These are phyloP conservation scores for Drosophila peninsularis DNA, from an alignment of 2,888 invertebrate species.

Conservation along the genomic window DNA sequence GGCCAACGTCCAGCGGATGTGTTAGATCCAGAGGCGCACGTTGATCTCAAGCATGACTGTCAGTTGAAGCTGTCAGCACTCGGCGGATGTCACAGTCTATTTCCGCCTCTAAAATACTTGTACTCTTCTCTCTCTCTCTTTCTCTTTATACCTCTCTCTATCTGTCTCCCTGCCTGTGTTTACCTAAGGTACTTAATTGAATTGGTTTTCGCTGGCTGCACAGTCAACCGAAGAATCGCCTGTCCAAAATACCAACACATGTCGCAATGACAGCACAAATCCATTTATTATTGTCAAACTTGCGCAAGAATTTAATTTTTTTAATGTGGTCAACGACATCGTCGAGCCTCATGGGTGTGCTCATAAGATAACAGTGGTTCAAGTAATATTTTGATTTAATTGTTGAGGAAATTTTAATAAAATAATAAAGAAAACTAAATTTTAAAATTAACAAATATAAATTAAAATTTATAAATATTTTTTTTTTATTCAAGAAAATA, in stretches of 20 bases:
- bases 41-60: conserved; percentile 29
- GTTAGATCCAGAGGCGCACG: conserved; percentile 37
- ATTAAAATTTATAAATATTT: too few species aligned
- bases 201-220: conserved; percentile 44
- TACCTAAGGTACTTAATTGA: conserved; percentile 44
- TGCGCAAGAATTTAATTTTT: conserved; percentile 55
- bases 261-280: conserved; percentile 51
- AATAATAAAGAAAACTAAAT: too few species aligned
- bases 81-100: conserved; percentile 79
- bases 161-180: conserved; percentile 3
- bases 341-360: background rate
- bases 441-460: too few species aligned
- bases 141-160: background rate
- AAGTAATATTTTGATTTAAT: background rate
- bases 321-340: conserved; percentile 42
- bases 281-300: conserved; percentile 71
- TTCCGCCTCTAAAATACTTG: conserved; percentile 53
- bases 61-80: conserved; percentile 49
- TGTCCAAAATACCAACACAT: conserved; percentile 20
- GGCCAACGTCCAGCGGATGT: conserved; percentile 72
- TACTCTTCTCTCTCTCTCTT: conserved; percentile 2
- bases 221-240: conserved; percentile 9
- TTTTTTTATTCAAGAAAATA: too few species aligned
- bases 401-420: background rate
- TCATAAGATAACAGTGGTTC: conserved; percentile 28